phyloP scores from a whole-genome alignment of 2,797 vertebrate species.

The Acipenser oxyrinchus region DNA sequence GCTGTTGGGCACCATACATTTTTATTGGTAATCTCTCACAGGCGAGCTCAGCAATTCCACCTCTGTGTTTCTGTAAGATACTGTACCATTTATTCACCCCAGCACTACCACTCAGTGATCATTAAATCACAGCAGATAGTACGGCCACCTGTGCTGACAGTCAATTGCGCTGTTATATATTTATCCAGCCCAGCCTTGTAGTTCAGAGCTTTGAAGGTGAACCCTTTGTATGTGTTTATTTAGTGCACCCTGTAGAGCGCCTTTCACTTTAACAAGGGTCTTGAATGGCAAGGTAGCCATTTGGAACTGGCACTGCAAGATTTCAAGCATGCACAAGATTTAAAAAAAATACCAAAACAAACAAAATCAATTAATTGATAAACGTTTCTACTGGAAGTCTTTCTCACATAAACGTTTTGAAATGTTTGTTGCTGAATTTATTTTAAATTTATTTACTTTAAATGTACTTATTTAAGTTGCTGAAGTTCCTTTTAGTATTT shows the following conservation, averaged over 20 bases:
- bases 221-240: background rate
- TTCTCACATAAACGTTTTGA: too few relatives aligned
- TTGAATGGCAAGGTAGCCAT: background rate
- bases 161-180: background rate
- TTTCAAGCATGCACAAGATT: too few relatives aligned
- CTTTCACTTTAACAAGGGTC: background rate
- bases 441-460: too few relatives aligned
- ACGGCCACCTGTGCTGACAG: background rate
- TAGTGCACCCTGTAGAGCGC: background rate
- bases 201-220: too few relatives aligned
- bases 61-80: background rate
- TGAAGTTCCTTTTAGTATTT: too few relatives aligned
- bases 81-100: background rate
- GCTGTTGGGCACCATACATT: background rate
- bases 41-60: background rate
- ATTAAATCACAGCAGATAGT: background rate
- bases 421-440: too few relatives aligned
- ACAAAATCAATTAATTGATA: too few relatives aligned
- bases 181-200: background rate
- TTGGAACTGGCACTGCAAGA: too few relatives aligned
- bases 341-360: too few relatives aligned
- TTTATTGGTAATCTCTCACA: background rate
- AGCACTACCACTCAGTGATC: background rate
- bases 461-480: too few relatives aligned
- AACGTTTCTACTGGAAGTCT: too few relatives aligned